Conservation (phyloP, 2,113 vertebrate genomes). For the Coptodon bakossiorum region DNA sequence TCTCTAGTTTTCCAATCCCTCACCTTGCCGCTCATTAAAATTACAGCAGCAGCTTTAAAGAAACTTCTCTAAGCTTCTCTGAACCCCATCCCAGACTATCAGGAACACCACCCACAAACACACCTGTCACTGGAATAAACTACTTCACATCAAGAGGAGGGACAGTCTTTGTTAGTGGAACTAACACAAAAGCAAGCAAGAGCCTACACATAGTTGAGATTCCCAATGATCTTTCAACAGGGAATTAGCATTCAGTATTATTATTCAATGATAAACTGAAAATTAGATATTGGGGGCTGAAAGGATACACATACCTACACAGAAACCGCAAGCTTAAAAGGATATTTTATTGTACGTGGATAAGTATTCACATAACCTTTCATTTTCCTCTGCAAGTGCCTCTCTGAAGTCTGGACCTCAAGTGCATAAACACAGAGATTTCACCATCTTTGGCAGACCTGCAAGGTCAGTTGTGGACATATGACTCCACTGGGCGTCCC, state of each 20-base stretch:
- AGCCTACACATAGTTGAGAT: neutral
- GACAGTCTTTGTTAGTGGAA: neutral
- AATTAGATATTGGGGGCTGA: neutral
- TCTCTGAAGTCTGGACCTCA: neutral
- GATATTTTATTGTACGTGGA: slow-evolving; percentile 8
- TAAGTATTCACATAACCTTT: neutral
- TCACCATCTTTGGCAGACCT: slow-evolving; percentile 8
- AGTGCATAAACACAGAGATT: neutral
- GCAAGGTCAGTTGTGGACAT: slow-evolving; percentile 20
- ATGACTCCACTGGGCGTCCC: slow-evolving; percentile 25
- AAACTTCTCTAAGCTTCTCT: neutral
- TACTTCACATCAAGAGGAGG: neutral
- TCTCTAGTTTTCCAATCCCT: neutral
- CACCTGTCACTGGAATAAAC: neutral
- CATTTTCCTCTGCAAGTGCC: neutral
- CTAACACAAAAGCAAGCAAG: neutral
- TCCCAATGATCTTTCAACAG: neutral
- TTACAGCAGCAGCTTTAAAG: neutral
- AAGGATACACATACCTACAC: neutral
- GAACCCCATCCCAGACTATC: neutral
- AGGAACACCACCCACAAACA: neutral
- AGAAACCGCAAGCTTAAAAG: neutral
- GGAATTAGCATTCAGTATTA: neutral
- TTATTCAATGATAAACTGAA: neutral
- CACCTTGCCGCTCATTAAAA: neutral